Conservation (phyloP, 30 jellyfish, hydroid and myxozoan species). For the Morbakka virulenta region DNA sequence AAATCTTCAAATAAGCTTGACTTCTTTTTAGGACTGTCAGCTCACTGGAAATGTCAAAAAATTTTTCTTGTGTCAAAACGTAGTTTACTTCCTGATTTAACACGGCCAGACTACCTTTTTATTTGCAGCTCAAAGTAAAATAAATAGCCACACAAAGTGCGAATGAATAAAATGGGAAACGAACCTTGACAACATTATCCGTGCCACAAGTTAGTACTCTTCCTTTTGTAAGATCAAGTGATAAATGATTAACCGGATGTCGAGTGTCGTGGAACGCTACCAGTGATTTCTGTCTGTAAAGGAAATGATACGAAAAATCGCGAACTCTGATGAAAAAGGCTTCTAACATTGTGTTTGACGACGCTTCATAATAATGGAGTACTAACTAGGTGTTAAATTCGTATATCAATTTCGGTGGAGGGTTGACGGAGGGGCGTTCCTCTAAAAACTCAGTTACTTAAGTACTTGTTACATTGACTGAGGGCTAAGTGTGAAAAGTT, state of each 20-base stretch:
- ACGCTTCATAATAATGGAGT: not conserved
- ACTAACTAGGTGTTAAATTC: not conserved
- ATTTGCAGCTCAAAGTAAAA: too few relatives aligned
- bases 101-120: too few relatives aligned
- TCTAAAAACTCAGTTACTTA: too few relatives aligned
- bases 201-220: conserved; percentile 93
- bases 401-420: not conserved
- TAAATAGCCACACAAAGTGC: too few relatives aligned
- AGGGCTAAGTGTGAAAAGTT: not conserved
- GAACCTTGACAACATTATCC: conserved; percentile 85
- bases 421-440: too few relatives aligned
- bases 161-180: too few relatives aligned
- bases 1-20: too few relatives aligned
- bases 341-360: not conserved
- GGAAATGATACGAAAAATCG: not conserved
- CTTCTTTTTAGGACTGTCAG: too few relatives aligned
- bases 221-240: conserved; percentile 72
- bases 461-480: too few relatives aligned
- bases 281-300: conserved; percentile 68
- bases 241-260: conserved; percentile 65
- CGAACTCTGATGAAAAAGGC: not conserved
- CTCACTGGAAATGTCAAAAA: too few relatives aligned
- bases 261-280: conserved; percentile 86
- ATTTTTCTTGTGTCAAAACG: too few relatives aligned
- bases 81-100: too few relatives aligned